A percentile compares a stretch with the other conserved stretches of the same genome.
Evolutionary conservation across 2,797 vertebrate species (phyloP).

Genomic region (Chaetodon trifasciatus): DNA sequence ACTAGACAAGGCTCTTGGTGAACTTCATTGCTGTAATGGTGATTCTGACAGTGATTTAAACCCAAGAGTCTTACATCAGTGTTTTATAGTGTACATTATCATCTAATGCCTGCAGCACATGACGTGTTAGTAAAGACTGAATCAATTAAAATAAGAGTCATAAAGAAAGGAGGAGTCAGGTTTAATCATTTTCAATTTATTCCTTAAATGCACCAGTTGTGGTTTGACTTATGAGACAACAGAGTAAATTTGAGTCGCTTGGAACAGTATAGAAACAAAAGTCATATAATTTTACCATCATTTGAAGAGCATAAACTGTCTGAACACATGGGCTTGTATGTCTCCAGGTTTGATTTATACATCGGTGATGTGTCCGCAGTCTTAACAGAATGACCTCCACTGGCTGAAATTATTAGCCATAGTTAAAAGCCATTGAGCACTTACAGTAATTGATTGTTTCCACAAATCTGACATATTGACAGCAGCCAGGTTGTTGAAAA

Average conservation of each 20-base stretch:
- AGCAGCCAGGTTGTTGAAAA: slow-evolving; percentile 52
- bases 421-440: slow-evolving; percentile 72
- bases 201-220: slow-evolving; percentile 28
- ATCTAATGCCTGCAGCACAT: neutral
- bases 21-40: neutral
- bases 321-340: slow-evolving; percentile 21
- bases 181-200: slow-evolving; percentile 49
- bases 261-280: slow-evolving; percentile 15
- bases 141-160: slow-evolving; percentile 25
- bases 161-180: slow-evolving; percentile 44
- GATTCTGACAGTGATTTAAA: slow-evolving; percentile 19
- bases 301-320: slow-evolving; percentile 31
- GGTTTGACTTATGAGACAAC: slow-evolving; percentile 29
- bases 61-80: neutral
- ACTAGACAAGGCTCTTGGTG: neutral
- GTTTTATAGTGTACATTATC: slow-evolving; percentile 17
- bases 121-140: neutral
- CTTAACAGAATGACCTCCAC: slow-evolving; percentile 63
- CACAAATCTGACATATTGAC: slow-evolving; percentile 66
- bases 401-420: slow-evolving; percentile 51
- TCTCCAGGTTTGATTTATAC: slow-evolving; percentile 69
- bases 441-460: slow-evolving; percentile 76
- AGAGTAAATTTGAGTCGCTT: slow-evolving; percentile 3
- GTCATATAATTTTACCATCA: slow-evolving; percentile 35
- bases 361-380: slow-evolving; percentile 49